These are phyloP conservation scores for Triplophysa dalaica DNA, from an alignment of 2,113 vertebrate genomes.

Conservation along the genomic window DNA sequence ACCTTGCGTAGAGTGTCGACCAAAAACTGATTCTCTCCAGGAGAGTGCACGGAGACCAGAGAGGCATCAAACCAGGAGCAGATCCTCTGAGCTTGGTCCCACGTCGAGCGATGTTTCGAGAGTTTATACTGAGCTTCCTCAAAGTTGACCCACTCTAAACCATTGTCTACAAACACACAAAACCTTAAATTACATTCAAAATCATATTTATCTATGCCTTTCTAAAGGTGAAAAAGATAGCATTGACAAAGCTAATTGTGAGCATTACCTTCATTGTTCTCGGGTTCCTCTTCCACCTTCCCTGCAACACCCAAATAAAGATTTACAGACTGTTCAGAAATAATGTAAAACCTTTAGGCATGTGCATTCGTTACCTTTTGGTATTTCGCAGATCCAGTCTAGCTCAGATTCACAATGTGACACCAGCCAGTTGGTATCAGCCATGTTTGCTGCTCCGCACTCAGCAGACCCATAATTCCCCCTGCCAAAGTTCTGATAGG, in stretches of 20 bases:
- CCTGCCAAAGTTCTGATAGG: slow-evolving; percentile 92
- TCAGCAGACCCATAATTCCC: slow-evolving; percentile 81
- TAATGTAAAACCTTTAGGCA: not conserved
- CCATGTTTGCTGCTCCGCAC: slow-evolving; percentile 86
- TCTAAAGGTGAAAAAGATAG: not conserved
- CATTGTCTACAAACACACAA: slow-evolving; percentile 60
- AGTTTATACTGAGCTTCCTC: slow-evolving; percentile 92
- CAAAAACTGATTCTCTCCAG: slow-evolving; percentile 85
- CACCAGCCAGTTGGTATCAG: slow-evolving; percentile 89
- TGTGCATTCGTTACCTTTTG: slow-evolving; percentile 79
- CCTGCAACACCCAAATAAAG: slow-evolving; percentile 69
- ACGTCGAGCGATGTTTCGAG: slow-evolving; percentile 90
- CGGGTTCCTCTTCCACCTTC: slow-evolving; percentile 75
- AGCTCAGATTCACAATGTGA: slow-evolving; percentile 89
- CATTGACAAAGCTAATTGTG: not conserved
- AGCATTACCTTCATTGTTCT: slow-evolving; percentile 79
- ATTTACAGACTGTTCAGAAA: not conserved
- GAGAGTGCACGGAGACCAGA: slow-evolving; percentile 83
- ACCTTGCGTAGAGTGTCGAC: slow-evolving; percentile 87
- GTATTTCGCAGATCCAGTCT: slow-evolving; percentile 98
- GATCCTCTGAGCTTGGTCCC: slow-evolving; percentile 90
- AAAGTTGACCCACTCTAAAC: slow-evolving; percentile 87
- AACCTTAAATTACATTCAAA: not conserved
- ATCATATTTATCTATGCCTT: not conserved
- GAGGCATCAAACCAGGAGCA: slow-evolving; percentile 90